Evolutionary conservation across 2,797 vertebrate species (phyloP).

Genomic region (Poeciliopsis presidionis): DNA sequence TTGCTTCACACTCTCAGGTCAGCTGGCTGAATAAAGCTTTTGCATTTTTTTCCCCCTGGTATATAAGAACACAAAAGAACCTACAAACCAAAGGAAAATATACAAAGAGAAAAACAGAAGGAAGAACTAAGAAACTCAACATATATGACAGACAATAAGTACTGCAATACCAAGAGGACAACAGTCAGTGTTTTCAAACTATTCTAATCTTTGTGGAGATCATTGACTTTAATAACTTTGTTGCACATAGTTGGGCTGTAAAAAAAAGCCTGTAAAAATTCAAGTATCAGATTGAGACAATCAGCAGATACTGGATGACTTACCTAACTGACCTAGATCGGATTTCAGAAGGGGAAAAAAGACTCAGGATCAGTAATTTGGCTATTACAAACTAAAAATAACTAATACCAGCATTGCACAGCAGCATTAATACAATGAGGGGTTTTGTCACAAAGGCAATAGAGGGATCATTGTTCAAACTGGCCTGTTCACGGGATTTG

Average conservation of each 20-base stretch:
- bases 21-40: not conserved
- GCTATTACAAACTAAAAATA: slow-evolving; percentile 1
- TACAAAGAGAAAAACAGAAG: too few relatives aligned
- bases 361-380: not conserved
- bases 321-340: not conserved
- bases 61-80: not conserved
- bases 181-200: not conserved
- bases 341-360: not conserved
- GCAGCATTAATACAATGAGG: not conserved
- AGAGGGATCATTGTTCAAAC: not conserved
- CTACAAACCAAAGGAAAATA: too few relatives aligned
- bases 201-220: not conserved
- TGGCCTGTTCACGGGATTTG: not conserved
- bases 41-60: not conserved
- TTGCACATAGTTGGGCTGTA: not conserved
- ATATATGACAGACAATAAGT: not conserved
- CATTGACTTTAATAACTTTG: not conserved
- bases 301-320: not conserved
- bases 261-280: not conserved
- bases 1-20: not conserved
- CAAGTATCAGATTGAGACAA: not conserved
- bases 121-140: not conserved
- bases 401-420: not conserved
- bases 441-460: not conserved
- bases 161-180: not conserved